Conservation (phyloP, 35 echinoderm and acorn worm species). For the Stichopus chloronotus region DNA sequence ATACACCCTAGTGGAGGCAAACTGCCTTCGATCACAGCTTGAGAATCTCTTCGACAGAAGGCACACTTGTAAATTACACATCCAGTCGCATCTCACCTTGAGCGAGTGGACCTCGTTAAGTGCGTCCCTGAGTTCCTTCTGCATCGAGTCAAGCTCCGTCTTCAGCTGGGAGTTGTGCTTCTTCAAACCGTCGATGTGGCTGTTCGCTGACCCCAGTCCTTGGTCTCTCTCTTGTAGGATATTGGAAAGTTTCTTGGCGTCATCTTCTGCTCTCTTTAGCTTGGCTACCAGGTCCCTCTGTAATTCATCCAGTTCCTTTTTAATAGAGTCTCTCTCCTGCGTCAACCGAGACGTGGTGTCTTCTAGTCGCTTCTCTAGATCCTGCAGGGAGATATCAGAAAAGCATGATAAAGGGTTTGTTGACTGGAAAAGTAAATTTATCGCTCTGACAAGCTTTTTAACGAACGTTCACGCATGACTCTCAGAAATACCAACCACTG, state of each 20-base stretch:
- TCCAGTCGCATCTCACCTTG: constrained; percentile 52
- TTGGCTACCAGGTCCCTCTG: constrained; percentile 66
- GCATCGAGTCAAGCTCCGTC: constrained; percentile 70
- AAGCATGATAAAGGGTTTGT: background rate
- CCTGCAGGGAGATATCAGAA: constrained; percentile 32
- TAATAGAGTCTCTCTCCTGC: constrained; percentile 67
- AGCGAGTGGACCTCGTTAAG: constrained; percentile 61
- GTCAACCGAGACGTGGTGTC: constrained; percentile 63
- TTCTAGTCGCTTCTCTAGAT: constrained; percentile 76
- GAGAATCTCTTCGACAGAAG: no score
- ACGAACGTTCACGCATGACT: background rate
- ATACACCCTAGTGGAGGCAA: no score
- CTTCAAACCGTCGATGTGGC: constrained; percentile 68
- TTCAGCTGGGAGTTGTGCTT: constrained; percentile 76
- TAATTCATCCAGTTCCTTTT: constrained; percentile 63
- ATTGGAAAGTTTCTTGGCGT: constrained; percentile 65
- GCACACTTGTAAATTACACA: background rate
- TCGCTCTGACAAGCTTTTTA: background rate
- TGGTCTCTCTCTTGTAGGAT: constrained; percentile 81
- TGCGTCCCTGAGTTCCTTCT: constrained; percentile 74
- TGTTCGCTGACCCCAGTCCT: constrained; percentile 91
- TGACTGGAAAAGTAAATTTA: background rate
- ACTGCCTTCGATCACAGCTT: no score
- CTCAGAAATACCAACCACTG: background rate
- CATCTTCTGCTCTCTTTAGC: constrained; percentile 80